phyloP scores from a whole-genome alignment of 2,888 invertebrate species.

The Reticulitermes lucifugus region DNA sequence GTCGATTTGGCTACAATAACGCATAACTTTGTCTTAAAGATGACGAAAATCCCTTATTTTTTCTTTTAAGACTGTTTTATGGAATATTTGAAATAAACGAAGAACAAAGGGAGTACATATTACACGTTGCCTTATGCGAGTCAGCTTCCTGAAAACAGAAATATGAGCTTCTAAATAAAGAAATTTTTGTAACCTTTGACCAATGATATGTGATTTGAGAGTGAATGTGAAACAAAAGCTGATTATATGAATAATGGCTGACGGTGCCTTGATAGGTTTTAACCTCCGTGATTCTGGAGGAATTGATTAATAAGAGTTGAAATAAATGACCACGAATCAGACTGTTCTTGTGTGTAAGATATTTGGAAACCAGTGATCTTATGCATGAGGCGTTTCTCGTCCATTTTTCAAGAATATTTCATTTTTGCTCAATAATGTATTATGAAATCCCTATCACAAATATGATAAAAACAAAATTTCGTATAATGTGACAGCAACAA shows the following conservation, averaged over 20 bases:
- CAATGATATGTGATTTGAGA: too few relatives aligned
- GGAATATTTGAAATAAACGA: too few relatives aligned
- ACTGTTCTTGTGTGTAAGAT: background rate
- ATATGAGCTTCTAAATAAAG: background rate
- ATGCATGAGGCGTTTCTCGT: background rate
- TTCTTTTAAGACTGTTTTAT: too few relatives aligned
- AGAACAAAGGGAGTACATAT: too few relatives aligned
- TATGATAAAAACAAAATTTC: background rate
- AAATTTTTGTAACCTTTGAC: background rate
- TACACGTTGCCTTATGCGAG: background rate
- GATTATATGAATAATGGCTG: background rate
- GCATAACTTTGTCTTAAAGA: too few relatives aligned
- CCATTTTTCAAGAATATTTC: background rate
- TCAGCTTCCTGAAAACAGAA: background rate
- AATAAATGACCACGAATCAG: background rate
- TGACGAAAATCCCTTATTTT: too few relatives aligned
- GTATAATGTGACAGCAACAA: background rate
- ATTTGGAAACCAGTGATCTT: background rate
- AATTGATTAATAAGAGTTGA: background rate
- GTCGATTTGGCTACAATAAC: too few relatives aligned
- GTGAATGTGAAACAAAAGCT: background rate
- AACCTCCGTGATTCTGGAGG: background rate
- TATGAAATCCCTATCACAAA: background rate
- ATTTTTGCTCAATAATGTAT: background rate
- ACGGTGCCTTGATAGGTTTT: background rate